Percentiles rank a stretch among this genome's conserved stretches.
Conservation (phyloP, 2,797 vertebrate genomes). For the Sciaenops ocellatus region DNA sequence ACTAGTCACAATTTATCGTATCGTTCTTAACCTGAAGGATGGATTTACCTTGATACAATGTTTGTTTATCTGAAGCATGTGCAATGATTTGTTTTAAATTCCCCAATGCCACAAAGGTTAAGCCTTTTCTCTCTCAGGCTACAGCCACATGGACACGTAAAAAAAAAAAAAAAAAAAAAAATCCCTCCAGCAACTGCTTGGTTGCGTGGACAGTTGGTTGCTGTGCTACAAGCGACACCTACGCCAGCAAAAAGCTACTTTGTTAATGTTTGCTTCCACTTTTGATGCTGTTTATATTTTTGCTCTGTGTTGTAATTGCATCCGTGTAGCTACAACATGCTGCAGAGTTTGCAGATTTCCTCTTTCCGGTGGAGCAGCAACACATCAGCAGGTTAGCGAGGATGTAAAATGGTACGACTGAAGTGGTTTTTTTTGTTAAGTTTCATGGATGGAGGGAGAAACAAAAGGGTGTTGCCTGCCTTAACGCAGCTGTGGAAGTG, state of each 20-base stretch:
- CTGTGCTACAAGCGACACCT: slow-evolving; percentile 61
- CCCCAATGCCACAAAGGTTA: slow-evolving; percentile 33
- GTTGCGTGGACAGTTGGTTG: slow-evolving; percentile 48
- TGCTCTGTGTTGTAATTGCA: neutral
- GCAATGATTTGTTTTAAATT: slow-evolving; percentile 43
- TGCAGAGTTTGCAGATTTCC: slow-evolving; percentile 3
- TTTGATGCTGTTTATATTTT: neutral
- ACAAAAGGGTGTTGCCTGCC: neutral
- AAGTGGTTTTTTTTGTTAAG: neutral
- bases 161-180: neutral
- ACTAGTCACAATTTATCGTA: neutral
- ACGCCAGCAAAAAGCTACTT: slow-evolving; percentile 41
- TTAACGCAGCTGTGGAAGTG: slow-evolving; percentile 53
- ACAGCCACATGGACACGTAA: slow-evolving; percentile 11
- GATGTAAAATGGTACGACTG: neutral
- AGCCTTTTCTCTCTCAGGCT: slow-evolving; percentile 25
- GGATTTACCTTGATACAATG: slow-evolving; percentile 18
- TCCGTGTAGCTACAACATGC: neutral
- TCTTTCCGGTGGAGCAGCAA: neutral
- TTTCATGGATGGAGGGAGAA: slow-evolving; percentile 2
- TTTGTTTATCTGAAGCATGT: slow-evolving; percentile 21
- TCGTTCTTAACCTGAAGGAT: neutral
- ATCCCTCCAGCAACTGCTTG: slow-evolving; percentile 49
- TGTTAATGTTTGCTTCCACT: slow-evolving; percentile 24
- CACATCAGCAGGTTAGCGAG: neutral